phyloP scores from a whole-genome alignment of 2,888 invertebrate species.

The Morpho achilles region DNA sequence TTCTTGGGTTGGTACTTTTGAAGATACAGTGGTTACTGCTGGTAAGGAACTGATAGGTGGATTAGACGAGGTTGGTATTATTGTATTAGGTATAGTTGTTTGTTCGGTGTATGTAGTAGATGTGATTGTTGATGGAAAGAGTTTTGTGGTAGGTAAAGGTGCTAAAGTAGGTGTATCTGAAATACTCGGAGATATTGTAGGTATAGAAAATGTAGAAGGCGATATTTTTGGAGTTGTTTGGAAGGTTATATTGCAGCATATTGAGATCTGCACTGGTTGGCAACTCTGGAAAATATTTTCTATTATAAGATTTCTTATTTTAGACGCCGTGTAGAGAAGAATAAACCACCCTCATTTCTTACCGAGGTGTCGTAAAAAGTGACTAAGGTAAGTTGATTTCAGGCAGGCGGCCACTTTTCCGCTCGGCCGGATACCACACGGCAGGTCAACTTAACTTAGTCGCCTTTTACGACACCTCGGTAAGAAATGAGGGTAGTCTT shows the following conservation, averaged over 20 bases:
- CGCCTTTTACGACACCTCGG: too few relatives aligned
- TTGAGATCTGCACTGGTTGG: conserved; percentile 23
- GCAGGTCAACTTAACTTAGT: too few relatives aligned
- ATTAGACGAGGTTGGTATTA: not conserved
- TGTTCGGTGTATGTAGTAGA: not conserved
- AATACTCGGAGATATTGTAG: conserved; percentile 1
- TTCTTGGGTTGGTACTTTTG: not conserved
- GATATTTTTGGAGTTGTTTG: not conserved
- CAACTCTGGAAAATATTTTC: conserved; percentile 29
- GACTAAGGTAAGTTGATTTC: too few relatives aligned
- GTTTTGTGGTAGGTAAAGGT: not conserved
- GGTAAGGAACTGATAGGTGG: not conserved
- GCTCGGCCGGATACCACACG: too few relatives aligned
- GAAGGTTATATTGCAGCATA: conserved; percentile 17
- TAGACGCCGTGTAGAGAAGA: too few relatives aligned
- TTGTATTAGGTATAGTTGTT: not conserved
- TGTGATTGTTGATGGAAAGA: not conserved
- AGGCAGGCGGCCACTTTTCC: too few relatives aligned
- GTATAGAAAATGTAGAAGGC: not conserved
- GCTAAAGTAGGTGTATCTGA: not conserved
- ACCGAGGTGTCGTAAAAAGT: too few relatives aligned
- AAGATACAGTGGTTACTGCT: not conserved
- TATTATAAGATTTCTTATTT: not conserved
- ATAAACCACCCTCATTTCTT: too few relatives aligned
- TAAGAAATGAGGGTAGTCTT: too few relatives aligned